Base-by-base conservation (phyloP, 2,888 invertebrate genomes). In the Phasia obesa region DNA sequence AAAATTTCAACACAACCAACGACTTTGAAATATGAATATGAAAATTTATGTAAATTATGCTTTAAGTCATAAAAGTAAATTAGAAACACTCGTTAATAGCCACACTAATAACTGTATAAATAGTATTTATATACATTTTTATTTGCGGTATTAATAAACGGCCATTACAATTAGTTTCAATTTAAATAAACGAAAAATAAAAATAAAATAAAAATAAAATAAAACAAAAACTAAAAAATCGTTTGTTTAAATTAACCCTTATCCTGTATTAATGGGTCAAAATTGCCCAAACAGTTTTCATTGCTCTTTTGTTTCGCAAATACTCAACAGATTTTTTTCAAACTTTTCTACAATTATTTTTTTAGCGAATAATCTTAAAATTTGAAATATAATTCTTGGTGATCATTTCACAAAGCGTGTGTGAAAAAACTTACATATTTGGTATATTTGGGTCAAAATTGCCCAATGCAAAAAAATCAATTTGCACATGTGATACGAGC, bases 1-100 rank as follows among this genome's bases (percentile, higher is more conserved):
- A 31, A 51, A 51, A 42, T 27, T 13, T 70, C 62, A 42, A 77
- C 44, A 64, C 57, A 78, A 57, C 31, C 60, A 69, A 25, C 23
- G 49, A 47, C 65, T 27, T 44, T 47, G 17, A 17, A 64, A 62
- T 6, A 25, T n/a, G n/a, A 65, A 53, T 74, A 74, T 47, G 35
- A 60, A 80, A 71, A 80, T 80, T 67, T 74, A 80, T 80, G 79
- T 67, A 80, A 74, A 80, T 80, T 80, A 74, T 74, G 35, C 73
- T 71, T 73, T 5, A 67, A 80, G 73, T 80, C 79, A 80, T 80
- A 80, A 74, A 62, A 79, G 65, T 65, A 79, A 80, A 80, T 65
- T 78, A 55, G 38, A 80, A 60, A 74, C 67, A 67, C 25, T 73
- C 60, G 79, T 67, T 79, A 79, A 79, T 60, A 23, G 67, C 13